Conservation (phyloP, 53 echinoderm and acorn worm species). For the Crossaster papposus region DNA sequence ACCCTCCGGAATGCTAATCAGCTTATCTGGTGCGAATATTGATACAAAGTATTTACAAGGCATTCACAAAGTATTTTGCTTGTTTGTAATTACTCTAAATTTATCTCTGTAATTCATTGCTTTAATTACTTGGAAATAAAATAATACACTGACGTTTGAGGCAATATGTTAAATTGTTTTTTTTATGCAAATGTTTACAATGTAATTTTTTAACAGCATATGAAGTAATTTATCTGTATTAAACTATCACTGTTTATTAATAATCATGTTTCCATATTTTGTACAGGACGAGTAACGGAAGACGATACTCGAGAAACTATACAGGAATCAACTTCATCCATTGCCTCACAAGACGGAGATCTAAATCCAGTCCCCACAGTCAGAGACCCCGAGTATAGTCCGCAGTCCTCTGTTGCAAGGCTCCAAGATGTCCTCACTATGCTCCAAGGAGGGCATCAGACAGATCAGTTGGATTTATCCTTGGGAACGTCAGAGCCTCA, state of each 20-base stretch:
- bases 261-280: not conserved
- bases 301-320: not conserved
- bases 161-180: too few species aligned
- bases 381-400: slow-evolving; percentile 21
- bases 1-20: not conserved
- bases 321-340: not conserved
- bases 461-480: slow-evolving; percentile 20
- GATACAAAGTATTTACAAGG: too few species aligned
- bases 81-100: not conserved
- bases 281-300: not conserved
- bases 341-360: not conserved
- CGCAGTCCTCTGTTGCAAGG: slow-evolving; percentile 30
- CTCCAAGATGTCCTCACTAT: slow-evolving; percentile 32
- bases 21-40: slow-evolving; percentile 22
- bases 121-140: too few species aligned
- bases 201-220: too few species aligned
- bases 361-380: not conserved
- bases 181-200: too few species aligned
- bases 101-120: not conserved
- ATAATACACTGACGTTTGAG: too few species aligned
- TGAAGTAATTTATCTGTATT: too few species aligned
- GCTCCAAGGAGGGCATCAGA: slow-evolving; percentile 22
- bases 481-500: not conserved
- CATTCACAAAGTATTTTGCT: too few species aligned
- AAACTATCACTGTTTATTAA: not conserved